A percentile compares a stretch with the other conserved stretches of the same genome.
phyloP scores from a whole-genome alignment of 30 jellyfish, hydroid and myxozoan species.

The Hydractinia symbiolongicarpus region DNA sequence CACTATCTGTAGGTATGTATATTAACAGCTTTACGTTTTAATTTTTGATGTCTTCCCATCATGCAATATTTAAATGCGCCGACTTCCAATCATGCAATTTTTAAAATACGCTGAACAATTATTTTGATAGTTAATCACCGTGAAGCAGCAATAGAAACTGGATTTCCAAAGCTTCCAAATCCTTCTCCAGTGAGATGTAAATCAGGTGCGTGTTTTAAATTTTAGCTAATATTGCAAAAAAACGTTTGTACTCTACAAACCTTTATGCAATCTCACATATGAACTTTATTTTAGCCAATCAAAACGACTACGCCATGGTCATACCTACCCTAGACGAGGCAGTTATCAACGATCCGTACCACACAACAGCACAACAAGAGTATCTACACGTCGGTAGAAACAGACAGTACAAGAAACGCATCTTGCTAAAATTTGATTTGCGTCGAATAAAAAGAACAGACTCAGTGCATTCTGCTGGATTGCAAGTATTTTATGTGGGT shows the following conservation, averaged over 20 bases:
- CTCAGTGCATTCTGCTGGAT: constrained; percentile 52
- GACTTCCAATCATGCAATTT: too few relatives aligned
- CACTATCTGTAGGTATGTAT: constrained; percentile 41
- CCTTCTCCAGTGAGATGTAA: constrained; percentile 4
- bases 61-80: too few relatives aligned
- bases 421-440: constrained; percentile 43
- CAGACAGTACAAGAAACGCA: constrained; percentile 42
- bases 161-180: constrained; percentile 3
- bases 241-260: not conserved
- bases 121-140: not conserved
- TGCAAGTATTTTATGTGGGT: constrained; percentile 56
- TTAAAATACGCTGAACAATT: too few relatives aligned
- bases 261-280: not conserved
- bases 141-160: not conserved
- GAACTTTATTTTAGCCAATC: not conserved
- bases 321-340: constrained; percentile 54
- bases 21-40: too few relatives aligned
- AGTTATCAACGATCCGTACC: constrained; percentile 49
- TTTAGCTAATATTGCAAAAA: not conserved
- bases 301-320: constrained; percentile 25
- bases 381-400: constrained; percentile 53
- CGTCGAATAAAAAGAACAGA: constrained; percentile 48
- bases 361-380: constrained; percentile 40
- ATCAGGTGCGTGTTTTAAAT: not conserved
- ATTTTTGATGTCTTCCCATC: too few relatives aligned